Evolutionary conservation across 2,113 vertebrate species (phyloP).

Genomic region (Poeciliopsis prolifica): DNA sequence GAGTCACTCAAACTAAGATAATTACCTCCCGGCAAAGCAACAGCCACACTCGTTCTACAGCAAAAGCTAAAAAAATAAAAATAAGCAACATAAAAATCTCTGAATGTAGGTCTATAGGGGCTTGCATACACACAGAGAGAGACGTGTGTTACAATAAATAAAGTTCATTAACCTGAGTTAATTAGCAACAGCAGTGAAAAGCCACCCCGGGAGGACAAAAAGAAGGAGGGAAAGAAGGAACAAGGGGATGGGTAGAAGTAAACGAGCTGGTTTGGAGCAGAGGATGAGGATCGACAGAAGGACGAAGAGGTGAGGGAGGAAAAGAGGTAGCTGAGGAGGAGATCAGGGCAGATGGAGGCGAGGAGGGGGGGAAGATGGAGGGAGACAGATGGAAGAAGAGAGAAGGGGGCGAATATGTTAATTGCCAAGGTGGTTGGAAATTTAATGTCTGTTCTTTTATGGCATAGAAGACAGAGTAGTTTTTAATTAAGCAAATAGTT

Average conservation of each 20-base stretch:
- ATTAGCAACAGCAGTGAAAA: constrained; percentile 53
- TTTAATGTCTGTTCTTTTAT: constrained; percentile 26
- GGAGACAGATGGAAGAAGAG: constrained; percentile 60
- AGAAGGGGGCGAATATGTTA: constrained; percentile 40
- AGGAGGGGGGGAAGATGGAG: constrained; percentile 35
- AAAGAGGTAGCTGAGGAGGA: constrained; percentile 43
- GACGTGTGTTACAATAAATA: constrained; percentile 39
- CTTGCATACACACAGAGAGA: constrained; percentile 2
- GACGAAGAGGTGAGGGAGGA: constrained; percentile 64
- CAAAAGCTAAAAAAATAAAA: constrained; percentile 3
- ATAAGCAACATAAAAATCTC: constrained; percentile 22
- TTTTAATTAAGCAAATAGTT: constrained; percentile 13
- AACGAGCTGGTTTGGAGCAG: constrained; percentile 18
- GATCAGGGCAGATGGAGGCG: constrained; percentile 67
- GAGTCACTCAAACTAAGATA: constrained; percentile 6
- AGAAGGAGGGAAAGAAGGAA: constrained; percentile 37
- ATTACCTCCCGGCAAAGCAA: constrained; percentile 26
- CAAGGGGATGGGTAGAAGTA: constrained; percentile 28
- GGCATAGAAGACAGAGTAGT: background rate
- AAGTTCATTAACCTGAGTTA: constrained; percentile 59
- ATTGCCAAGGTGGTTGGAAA: constrained; percentile 47
- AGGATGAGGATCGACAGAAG: constrained; percentile 45
- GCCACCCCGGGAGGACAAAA: constrained; percentile 37
- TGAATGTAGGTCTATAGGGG: background rate
- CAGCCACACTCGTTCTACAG: background rate